Evolutionary conservation across 1,140 invertebrate genomes (phyloP), one percentile per base, ranked within the genome.

Genomic region (Octopus bimaculoides): DNA sequence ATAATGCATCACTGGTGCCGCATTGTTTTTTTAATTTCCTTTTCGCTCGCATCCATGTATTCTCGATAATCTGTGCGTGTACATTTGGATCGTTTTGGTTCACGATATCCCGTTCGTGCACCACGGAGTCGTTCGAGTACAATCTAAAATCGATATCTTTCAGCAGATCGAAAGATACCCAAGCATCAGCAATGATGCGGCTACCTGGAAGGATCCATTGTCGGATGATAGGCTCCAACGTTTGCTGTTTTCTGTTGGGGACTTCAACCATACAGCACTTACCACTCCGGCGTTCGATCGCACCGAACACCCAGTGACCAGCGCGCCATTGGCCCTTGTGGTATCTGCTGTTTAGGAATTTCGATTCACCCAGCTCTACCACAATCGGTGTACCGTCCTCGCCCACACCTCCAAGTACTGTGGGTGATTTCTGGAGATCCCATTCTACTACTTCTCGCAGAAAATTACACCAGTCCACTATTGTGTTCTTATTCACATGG

Each of bases 271-370:
- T 14, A 52, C 77, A 80, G 54, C 78, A 66, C 52, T 78, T 75
- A 14, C 71, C 73, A 56, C 14, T 78, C 4, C 77, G 66, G 17
- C 81, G 77, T 71, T 82, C 81, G 3, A 82, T 76, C 4, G 76
- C 81, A n/a, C 83, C 83, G 76, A 84, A 82, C 9, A 84, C 79
- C 80, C 81, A 84, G 61, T 84, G 83, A 17, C 82, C 80, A 4
- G 79, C 80, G 5, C 77, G 4, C 54, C 74, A 77, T 7, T 76
- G 74, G 4, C 81, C 81, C 69, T 78, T 5, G 74, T 84, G 81
- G 78, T 82, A 84, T 78, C 83, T 84, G 54, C 83, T 14, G 55
- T 82, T 77, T 69, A 82, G 80, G 54, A 77, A 84, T 61, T 79
- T 77, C 10, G 61, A 78, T 79, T 84, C 83, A 73, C 79, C 83